These are phyloP conservation scores for Aplysina aerophoba DNA, from an alignment of 37 sponge, comb jelly and placozoan species.

Conservation along the genomic window DNA sequence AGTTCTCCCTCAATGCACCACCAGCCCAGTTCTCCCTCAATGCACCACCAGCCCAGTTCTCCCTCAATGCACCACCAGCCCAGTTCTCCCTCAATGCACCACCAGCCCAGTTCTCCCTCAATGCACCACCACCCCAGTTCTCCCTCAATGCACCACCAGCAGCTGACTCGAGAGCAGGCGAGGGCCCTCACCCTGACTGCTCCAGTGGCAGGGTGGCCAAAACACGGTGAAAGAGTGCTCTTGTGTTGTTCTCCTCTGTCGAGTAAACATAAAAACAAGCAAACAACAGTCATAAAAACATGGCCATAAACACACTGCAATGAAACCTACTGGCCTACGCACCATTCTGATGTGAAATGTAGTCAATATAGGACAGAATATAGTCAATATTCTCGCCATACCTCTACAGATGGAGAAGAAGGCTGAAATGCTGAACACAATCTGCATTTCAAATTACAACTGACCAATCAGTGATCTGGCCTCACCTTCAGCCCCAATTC, in stretches of 20 bases:
- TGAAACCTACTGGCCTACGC: too few relatives aligned
- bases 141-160: too few relatives aligned
- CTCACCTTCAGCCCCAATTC: slow-evolving; percentile 92
- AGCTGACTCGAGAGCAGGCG: too few relatives aligned
- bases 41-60: too few relatives aligned
- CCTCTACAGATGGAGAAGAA: slow-evolving; percentile 37
- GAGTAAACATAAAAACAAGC: neutral
- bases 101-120: too few relatives aligned
- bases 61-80: too few relatives aligned
- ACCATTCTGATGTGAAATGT: slow-evolving; percentile 92
- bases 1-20: too few relatives aligned
- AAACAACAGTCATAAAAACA: neutral
- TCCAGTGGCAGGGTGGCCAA: slow-evolving; percentile 67
- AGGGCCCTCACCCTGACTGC: slow-evolving; percentile 64
- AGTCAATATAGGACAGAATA: slow-evolving; percentile 80
- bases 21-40: too few relatives aligned
- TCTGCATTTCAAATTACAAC: neutral
- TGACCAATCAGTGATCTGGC: neutral
- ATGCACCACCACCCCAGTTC: too few relatives aligned
- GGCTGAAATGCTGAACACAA: neutral
- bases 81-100: too few relatives aligned
- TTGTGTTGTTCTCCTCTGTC: slow-evolving; percentile 95
- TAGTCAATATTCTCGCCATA: slow-evolving; percentile 79
- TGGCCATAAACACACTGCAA: neutral
- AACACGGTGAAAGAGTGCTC: slow-evolving; percentile 91